Base-by-base conservation (phyloP, 2,113 vertebrate genomes). In the Leptosomus discolor region DNA sequence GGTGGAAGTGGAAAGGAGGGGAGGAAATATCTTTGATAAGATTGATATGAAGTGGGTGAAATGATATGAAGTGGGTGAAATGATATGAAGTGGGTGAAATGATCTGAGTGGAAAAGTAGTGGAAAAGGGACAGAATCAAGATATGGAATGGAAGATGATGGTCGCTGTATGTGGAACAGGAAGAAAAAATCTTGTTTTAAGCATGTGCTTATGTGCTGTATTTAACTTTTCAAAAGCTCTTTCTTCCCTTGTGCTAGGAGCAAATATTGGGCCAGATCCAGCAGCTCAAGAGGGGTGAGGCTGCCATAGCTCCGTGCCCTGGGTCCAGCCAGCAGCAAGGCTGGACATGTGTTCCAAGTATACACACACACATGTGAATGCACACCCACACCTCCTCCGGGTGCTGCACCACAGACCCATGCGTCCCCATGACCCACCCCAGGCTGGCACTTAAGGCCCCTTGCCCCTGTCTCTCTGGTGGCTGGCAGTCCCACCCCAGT, bases 341-440 rank as follows among this genome's bases (percentile, higher is more conserved):
- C 63, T 69, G 68, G 65, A 18, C 12, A 1, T 8, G 2, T 5
- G 6, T 65, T 84, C 5, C 53, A 48, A 27, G 20, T 10, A 13
- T 19, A 5, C 4, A 29, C 0, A 2, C 3, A 3, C 18, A 10
- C 7, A 5, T 1, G 3, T 2, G 10, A 12, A 5, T 22, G 37
- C 21, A 12, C 21, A 45, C 60, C 26, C 2, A 2, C 6, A 7
- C 15, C 23, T 1, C 1, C 70, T 60, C 20, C 69, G 7, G 4
- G 26, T 69, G 64, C 56, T 91, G 73, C 45, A 4, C 43, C 13
- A 3, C 6, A 27, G 50, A 6, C 34, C 22, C 9, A 1, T 0
- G 0, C 54, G 69, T 53, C 74, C 36, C 39, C 34, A 8, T 32
- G 27, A 41, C 24, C 41, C 65, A 7, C 32, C n/a, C 26, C 61